Percentiles rank a stretch among this genome's conserved stretches.
phyloP scores from a whole-genome alignment of 1,140 invertebrate genomes.

The Gonioctena quinquepunctata region DNA sequence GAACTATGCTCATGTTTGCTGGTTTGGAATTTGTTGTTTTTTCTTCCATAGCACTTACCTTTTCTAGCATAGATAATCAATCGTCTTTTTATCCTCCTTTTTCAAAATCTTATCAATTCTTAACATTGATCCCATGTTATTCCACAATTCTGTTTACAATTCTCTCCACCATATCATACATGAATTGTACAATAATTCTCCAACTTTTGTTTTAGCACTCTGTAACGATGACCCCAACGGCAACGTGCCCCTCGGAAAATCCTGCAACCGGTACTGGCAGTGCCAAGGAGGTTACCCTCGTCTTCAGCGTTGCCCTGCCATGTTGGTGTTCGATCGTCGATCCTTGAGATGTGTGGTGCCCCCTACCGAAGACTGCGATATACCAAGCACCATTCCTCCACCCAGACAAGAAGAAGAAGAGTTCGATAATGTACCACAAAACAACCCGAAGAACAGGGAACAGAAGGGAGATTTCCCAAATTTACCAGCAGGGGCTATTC shows the following conservation, averaged over 20 bases:
- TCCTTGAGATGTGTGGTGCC: conserved; percentile 83
- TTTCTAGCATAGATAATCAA: too few species aligned
- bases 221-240: conserved; percentile 83
- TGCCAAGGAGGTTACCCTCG: conserved; percentile 91
- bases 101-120: too few species aligned
- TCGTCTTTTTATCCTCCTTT: too few species aligned
- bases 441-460: conserved; percentile 43
- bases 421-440: conserved; percentile 47
- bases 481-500: conserved; percentile 51
- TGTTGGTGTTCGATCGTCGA: conserved; percentile 85
- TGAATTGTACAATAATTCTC: too few species aligned
- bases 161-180: too few species aligned
- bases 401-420: conserved; percentile 57
- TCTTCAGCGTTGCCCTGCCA: conserved; percentile 85
- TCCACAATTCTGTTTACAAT: too few species aligned
- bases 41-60: too few species aligned
- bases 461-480: conserved; percentile 37
- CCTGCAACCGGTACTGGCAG: conserved; percentile 91
- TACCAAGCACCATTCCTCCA: conserved; percentile 74
- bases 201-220: conserved; percentile 68
- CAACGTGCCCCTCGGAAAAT: conserved; percentile 78
- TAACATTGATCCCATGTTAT: too few species aligned
- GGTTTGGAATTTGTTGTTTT: too few species aligned
- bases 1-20: too few species aligned
- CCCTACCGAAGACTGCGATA: conserved; percentile 84